phyloP scores from a whole-genome alignment of 2,797 vertebrate genomes.

The Brachymystax lenok region DNA sequence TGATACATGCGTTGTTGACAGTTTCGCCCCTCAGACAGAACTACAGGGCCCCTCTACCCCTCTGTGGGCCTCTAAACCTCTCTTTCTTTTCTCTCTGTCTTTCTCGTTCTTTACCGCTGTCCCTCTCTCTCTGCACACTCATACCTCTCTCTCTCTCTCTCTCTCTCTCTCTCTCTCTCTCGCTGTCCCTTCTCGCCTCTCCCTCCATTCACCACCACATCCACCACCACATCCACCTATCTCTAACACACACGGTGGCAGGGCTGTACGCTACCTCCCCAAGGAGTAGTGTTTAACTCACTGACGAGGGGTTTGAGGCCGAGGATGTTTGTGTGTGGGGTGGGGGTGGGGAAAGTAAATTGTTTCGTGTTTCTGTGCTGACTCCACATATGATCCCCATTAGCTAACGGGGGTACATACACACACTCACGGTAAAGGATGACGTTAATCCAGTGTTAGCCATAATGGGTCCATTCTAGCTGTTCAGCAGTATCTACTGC shows the following conservation, averaged over 20 bases:
- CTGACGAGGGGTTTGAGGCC: constrained; percentile 66
- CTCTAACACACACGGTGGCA: constrained; percentile 31
- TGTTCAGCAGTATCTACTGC: neutral
- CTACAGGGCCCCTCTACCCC: constrained; percentile 69
- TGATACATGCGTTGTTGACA: constrained; percentile 73
- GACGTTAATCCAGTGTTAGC: neutral
- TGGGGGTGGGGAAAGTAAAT: constrained; percentile 66
- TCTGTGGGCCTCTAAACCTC: constrained; percentile 60
- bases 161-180: constrained; percentile 26
- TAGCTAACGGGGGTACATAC: constrained; percentile 70
- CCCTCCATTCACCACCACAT: constrained; percentile 12
- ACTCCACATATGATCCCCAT: constrained; percentile 82
- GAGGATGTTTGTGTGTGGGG: constrained; percentile 37
- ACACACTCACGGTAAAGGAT: constrained; percentile 41
- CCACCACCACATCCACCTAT: constrained; percentile 21
- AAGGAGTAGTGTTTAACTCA: constrained; percentile 75
- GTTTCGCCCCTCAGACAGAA: constrained; percentile 70
- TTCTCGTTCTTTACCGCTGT: neutral
- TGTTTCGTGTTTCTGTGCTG: constrained; percentile 72
- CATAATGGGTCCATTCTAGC: constrained; percentile 1
- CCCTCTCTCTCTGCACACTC: constrained; percentile 28
- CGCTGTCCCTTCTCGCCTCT: constrained; percentile 64
- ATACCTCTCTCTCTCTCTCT: constrained; percentile 44
- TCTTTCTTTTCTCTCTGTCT: constrained; percentile 9
- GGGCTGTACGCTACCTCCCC: constrained; percentile 69